Base-by-base conservation (phyloP, 2,888 invertebrate genomes). In the Graphium colonna region DNA sequence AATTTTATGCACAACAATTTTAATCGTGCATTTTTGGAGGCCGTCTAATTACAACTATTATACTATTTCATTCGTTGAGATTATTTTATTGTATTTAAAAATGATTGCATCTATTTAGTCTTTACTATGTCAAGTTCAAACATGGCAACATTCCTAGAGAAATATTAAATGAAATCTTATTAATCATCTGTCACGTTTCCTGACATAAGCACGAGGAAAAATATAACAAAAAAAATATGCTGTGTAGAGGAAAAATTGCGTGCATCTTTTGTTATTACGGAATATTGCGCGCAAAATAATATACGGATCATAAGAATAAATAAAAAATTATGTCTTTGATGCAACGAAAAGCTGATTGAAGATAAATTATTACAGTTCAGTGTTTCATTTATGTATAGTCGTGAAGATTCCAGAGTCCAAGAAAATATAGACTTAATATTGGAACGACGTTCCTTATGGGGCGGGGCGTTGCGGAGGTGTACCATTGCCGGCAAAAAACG, bases 11-110 rank as follows among this genome's bases (percentile, higher is more conserved):
- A 56, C 55, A 60, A 58, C 55, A 52, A 50, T 41, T 55, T 51
- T 4, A 64, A 58, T 64, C 62, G 63, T 63, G 61, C 66, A 62
- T 64, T 58, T 57, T 52, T 52, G 65, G 65, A 70, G 71, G 69
- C 69, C 69, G 56, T 51, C 31, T 54, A 33, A 36, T 54, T 33
- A 46, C 18, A 49, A 18, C n/a, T 46, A n/a, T 12, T 9, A 36
- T 12, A 36, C 36, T 12, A 36, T 12, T 33, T 18, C 21, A 47
- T 39, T 40, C 26, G 33, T 7, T n/a, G 10, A 33, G 5, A 28
- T 28, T 28, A 28, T 28, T 28, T 28, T 28, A 7, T 28, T 10
- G 1, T 33, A 10, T 33, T 33, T 33, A 31, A 7, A 3, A 7
- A 31, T 10, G 31, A 21, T 21, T 21, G 21, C 21, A 21, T 21